Evolutionary conservation across 2,888 invertebrate genomes (phyloP).

Genomic region (Ferrisia virgata): DNA sequence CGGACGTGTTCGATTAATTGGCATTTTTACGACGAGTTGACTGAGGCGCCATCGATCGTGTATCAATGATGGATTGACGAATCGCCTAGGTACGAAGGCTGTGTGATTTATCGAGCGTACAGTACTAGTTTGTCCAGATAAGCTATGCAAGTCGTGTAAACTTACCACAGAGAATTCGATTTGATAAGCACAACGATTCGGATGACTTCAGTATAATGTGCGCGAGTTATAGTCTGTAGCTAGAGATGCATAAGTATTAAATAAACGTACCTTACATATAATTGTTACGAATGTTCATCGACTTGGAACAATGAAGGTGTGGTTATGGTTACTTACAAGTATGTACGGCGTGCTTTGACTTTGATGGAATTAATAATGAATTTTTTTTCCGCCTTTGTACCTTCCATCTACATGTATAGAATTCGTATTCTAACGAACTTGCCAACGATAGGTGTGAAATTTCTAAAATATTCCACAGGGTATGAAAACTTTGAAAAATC

Average conservation of each 20-base stretch:
- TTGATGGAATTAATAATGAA: not conserved
- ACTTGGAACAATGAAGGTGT: constrained; percentile 26
- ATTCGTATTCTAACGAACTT: not conserved
- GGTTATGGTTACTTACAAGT: not conserved
- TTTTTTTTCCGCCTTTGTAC: constrained; percentile 6
- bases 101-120: not conserved
- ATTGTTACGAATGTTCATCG: constrained; percentile 22
- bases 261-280: no score
- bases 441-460: not conserved
- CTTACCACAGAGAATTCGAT: not conserved
- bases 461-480: not conserved
- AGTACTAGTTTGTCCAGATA: not conserved
- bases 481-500: constrained; percentile 3
- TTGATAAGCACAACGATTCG: not conserved
- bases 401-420: not conserved
- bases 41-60: not conserved
- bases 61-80: not conserved
- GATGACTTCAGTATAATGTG: not conserved
- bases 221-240: no score
- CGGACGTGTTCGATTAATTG: not conserved
- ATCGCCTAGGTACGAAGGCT: not conserved
- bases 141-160: not conserved
- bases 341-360: not conserved
- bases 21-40: not conserved
- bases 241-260: no score